Evolutionary conservation across 23 tunicate species (phyloP).

Genomic region (Trididemnum nubilum): DNA sequence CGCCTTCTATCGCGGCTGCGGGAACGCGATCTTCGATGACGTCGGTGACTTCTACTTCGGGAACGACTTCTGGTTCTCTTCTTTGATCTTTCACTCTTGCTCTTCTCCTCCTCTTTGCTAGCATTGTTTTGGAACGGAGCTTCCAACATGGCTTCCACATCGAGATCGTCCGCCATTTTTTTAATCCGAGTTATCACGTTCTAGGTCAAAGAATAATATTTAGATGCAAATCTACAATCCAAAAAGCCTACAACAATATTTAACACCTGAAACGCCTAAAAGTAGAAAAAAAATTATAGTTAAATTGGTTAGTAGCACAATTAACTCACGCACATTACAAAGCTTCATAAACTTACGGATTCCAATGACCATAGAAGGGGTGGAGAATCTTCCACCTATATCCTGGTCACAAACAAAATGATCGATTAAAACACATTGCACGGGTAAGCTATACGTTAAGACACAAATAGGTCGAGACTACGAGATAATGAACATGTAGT

Average conservation of each 20-base stretch:
- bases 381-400: slow-evolving; percentile 4
- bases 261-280: not conserved
- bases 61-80: slow-evolving; percentile 48
- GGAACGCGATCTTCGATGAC: not conserved
- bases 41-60: slow-evolving; percentile 24
- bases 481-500: too few species aligned
- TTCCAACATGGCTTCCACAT: slow-evolving; percentile 97
- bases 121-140: slow-evolving; percentile 70
- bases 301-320: not conserved
- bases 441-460: too few species aligned
- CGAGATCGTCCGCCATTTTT: slow-evolving; percentile 94
- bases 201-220: slow-evolving; percentile 1
- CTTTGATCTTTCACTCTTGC: slow-evolving; percentile 23
- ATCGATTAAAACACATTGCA: too few species aligned
- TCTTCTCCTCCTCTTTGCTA: slow-evolving; percentile 33
- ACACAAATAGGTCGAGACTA: too few species aligned
- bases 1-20: not conserved
- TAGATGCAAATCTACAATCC: too few species aligned
- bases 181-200: not conserved
- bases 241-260: not conserved
- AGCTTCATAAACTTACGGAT: not conserved
- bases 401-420: slow-evolving; percentile 27
- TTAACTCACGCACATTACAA: slow-evolving; percentile 3
- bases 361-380: not conserved
- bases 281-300: too few species aligned